These are phyloP conservation scores for Ormyrus pomaceus DNA, from an alignment of 2,888 invertebrate genomes.

Conservation along the genomic window DNA sequence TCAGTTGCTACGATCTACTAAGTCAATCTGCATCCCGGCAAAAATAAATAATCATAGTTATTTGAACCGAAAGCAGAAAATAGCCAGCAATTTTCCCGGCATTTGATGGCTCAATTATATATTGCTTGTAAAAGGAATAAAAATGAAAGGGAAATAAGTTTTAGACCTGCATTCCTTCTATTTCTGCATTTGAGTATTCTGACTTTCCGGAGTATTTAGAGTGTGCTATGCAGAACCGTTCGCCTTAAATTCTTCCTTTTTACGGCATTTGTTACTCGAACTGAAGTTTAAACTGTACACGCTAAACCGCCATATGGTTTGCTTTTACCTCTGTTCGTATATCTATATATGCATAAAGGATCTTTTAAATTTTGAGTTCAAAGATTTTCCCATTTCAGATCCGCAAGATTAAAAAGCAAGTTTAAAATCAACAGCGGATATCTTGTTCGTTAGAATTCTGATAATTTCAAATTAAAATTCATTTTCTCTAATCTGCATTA, in stretches of 20 bases:
- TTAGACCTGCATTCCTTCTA: conserved; percentile 11
- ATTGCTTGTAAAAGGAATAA: conserved; percentile 22
- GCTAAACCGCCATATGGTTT: conserved; percentile 10
- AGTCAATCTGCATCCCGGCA: no score
- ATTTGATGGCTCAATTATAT: conserved; percentile 50
- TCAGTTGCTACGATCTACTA: no score
- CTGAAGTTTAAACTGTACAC: conserved; percentile 6
- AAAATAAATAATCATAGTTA: conserved; percentile 43
- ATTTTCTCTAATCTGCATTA: no score
- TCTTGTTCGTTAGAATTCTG: no score
- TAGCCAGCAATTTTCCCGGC: conserved; percentile 40
- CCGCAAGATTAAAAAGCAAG: no score
- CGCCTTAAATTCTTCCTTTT: conserved; percentile 43
- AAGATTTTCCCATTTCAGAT: not conserved
- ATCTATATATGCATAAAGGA: no score
- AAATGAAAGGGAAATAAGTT: conserved; percentile 27
- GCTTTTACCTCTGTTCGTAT: not conserved
- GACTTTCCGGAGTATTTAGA: not conserved
- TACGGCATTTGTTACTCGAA: conserved; percentile 43
- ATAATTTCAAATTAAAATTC: no score
- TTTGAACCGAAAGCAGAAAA: conserved; percentile 34
- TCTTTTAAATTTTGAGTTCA: no score
- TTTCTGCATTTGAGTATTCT: conserved; percentile 21
- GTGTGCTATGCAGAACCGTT: conserved; percentile 28
- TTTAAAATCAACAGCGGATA: no score